Evolutionary conservation across 2,888 invertebrate genomes (phyloP), one percentile per base, ranked within the genome.

Genomic region (Smittia sp.): DNA sequence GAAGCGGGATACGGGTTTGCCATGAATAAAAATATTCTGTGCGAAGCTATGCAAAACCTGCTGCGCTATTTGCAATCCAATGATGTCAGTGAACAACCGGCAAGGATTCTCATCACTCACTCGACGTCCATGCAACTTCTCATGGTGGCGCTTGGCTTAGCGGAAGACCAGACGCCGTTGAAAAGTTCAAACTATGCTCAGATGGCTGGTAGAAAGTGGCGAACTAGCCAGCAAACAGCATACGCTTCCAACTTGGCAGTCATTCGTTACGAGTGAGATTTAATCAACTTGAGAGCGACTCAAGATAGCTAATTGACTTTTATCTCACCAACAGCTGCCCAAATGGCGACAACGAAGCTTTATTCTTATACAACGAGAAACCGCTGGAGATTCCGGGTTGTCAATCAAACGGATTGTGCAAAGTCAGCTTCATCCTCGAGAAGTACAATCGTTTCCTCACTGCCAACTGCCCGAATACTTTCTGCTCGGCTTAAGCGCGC

Each of bases 161-260:
- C 84, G 13, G 82, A 84, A 58, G 90, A 90, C 79, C 73, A 80
- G 2, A 81, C 81, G 0, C 85, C 86, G 0, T 81, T 89, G 4
- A 85, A 85, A 0, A 87, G 88, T 0, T 85, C 86, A 76, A 89
- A 89, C 81, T 90, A 86, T 79, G 84, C 83, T 77, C 77, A 78
- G 2, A 80, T 84, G 74, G 81, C 81, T 70, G 80, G 80, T 0
- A 82, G 91, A 74, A 81, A 84, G 58, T 91, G 90, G 89, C 81
- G 84, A 54, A 86, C 87, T 0, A 89, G 90, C 0, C 78, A 83
- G 2, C 84, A 90, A 76, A 81, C 85, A 27, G 88, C 91, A 0
- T 90, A 88, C 77, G 86, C 87, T 22, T 85, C 86, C 0, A 91
- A 91, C 80, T 77, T 91, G 1, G 88, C 86, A 9, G 89, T 89